These are phyloP conservation scores for Spodoptera litura DNA, from an alignment of 1,140 invertebrate species.

Conservation along the genomic window DNA sequence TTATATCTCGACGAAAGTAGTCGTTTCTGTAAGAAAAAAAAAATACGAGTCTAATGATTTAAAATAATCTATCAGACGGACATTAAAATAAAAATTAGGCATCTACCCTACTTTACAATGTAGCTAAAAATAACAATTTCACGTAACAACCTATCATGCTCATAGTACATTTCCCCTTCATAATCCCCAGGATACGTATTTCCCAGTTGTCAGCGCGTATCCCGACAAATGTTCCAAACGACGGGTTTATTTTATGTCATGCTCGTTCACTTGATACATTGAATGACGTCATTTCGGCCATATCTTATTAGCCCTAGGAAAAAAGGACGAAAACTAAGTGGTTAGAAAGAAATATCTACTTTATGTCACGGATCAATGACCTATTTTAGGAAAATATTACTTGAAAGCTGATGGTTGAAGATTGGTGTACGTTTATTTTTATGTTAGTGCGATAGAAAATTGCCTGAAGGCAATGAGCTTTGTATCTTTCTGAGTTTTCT, in stretches of 20 bases:
- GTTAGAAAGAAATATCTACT: background rate
- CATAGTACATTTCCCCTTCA: slow-evolving; percentile 23
- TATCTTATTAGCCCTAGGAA: slow-evolving; percentile 35
- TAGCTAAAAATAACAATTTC: background rate
- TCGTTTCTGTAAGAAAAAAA: too few relatives aligned
- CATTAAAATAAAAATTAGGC: too few relatives aligned
- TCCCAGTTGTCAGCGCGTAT: slow-evolving; percentile 48
- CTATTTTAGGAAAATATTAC: background rate
- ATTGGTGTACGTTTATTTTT: slow-evolving; percentile 2
- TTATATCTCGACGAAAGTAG: too few relatives aligned
- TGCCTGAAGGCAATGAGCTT: background rate
- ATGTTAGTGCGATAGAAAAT: slow-evolving; percentile 9
- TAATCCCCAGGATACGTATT: slow-evolving; percentile 5
- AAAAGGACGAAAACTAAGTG: background rate
- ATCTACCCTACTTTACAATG: too few relatives aligned
- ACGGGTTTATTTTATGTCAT: slow-evolving; percentile 57
- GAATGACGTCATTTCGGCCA: slow-evolving; percentile 38
- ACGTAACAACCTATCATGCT: background rate
- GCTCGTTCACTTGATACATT: slow-evolving; percentile 19
- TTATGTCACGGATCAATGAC: background rate
- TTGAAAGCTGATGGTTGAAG: background rate
- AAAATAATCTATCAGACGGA: too few relatives aligned
- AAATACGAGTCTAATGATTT: too few relatives aligned
- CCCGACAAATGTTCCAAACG: slow-evolving; percentile 58
- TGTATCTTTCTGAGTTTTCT: too few relatives aligned